Evolutionary conservation across 2,113 vertebrate species (phyloP).

Genomic region (Onychostoma macrolepis): DNA sequence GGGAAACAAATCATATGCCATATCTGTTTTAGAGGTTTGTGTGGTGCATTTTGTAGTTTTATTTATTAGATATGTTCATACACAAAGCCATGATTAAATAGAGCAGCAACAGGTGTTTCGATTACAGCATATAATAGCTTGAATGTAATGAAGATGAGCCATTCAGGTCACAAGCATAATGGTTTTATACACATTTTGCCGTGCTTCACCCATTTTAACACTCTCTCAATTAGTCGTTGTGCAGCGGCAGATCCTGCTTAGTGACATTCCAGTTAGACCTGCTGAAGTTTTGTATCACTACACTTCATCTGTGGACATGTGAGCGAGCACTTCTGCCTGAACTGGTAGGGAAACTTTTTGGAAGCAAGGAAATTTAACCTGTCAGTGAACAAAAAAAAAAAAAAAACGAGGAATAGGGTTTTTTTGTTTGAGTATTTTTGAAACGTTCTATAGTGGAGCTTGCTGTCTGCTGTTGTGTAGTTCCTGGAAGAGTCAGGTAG

Average conservation of each 20-base stretch:
- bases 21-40: neutral
- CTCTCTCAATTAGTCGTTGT: constrained; percentile 37
- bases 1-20: neutral
- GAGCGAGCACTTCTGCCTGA: neutral
- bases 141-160: neutral
- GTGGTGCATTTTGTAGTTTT: neutral
- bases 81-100: neutral
- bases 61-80: neutral
- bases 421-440: constrained; percentile 15
- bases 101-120: neutral
- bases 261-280: constrained; percentile 68
- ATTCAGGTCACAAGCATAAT: neutral
- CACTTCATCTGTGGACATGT: constrained; percentile 56
- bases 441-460: neutral
- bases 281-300: constrained; percentile 23
- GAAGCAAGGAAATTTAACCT: neutral
- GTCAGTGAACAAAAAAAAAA: neutral
- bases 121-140: neutral
- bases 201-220: constrained; percentile 4
- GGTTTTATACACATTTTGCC: neutral
- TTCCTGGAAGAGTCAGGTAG: neutral
- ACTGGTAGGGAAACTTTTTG: neutral
- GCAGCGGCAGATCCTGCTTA: constrained; percentile 63
- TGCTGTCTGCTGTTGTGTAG: neutral
- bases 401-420: neutral